Evolutionary conservation across 2,113 vertebrate genomes (phyloP).

Genomic region (Anolis sagrei): DNA sequence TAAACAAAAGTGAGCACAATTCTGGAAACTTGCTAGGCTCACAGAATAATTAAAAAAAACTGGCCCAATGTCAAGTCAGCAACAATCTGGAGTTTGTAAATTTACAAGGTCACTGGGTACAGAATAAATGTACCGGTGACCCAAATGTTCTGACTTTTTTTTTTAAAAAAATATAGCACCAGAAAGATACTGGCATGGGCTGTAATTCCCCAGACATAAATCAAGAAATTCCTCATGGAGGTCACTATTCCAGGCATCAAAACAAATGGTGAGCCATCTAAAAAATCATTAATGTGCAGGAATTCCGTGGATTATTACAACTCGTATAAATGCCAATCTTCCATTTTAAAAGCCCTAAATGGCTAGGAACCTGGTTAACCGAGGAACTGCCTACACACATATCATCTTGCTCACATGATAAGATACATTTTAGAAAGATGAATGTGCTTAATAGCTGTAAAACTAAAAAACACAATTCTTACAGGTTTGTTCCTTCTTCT

Average conservation of each 20-base stretch:
- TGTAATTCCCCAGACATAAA: background rate
- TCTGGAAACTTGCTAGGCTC: background rate
- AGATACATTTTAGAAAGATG: background rate
- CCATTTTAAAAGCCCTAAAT: background rate
- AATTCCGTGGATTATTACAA: background rate
- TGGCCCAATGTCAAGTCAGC: background rate
- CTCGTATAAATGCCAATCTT: background rate
- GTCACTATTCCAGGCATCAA: background rate
- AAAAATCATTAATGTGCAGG: background rate
- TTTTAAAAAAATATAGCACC: slow-evolving; percentile 7
- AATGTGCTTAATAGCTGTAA: background rate
- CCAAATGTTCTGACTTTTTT: background rate
- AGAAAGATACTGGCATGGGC: background rate
- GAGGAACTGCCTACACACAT: background rate
- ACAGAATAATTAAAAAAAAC: background rate
- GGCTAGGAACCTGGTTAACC: background rate
- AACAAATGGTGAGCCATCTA: background rate
- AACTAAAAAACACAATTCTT: background rate
- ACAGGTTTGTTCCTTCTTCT: background rate
- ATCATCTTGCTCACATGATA: background rate
- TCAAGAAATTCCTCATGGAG: background rate
- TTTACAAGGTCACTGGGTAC: background rate
- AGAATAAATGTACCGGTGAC: background rate
- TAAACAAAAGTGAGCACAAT: background rate
- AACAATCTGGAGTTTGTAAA: background rate